Percentiles rank a stretch among this genome's conserved stretches.
phyloP scores from a whole-genome alignment of 2,797 vertebrate genomes.

The Cyclura pinguis region DNA sequence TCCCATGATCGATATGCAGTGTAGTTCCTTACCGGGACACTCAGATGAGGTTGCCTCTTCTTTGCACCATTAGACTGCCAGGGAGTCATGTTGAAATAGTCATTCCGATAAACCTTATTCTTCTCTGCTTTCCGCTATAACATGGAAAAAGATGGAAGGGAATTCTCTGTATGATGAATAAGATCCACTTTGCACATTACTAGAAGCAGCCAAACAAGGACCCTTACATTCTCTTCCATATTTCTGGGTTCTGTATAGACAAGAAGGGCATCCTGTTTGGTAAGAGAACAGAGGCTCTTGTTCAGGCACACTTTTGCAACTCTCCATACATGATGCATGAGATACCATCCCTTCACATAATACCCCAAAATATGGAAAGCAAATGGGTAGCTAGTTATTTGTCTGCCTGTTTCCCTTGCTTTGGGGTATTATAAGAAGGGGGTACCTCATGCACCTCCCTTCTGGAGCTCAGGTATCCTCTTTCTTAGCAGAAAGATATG shows the following conservation, averaged over 20 bases:
- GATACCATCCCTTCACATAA: neutral
- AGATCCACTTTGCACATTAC: neutral
- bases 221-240: neutral
- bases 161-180: neutral
- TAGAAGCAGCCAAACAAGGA: neutral
- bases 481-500: no score
- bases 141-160: conserved; percentile 35
- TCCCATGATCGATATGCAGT: conserved; percentile 80
- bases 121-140: conserved; percentile 76
- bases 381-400: neutral
- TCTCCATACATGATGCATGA: neutral
- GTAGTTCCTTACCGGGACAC: conserved; percentile 74
- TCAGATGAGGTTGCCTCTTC: conserved; percentile 77
- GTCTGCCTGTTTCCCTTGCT: neutral
- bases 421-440: neutral
- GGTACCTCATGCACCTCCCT: neutral
- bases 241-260: neutral
- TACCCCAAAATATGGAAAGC: neutral
- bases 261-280: neutral
- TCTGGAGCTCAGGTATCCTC: neutral
- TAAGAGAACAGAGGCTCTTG: neutral
- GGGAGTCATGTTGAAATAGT: conserved; percentile 85
- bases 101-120: conserved; percentile 75
- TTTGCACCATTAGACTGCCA: conserved; percentile 73
- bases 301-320: neutral